These are phyloP conservation scores for Dunckerocampus dactyliophorus DNA, from an alignment of 2,113 vertebrate genomes.

Conservation along the genomic window DNA sequence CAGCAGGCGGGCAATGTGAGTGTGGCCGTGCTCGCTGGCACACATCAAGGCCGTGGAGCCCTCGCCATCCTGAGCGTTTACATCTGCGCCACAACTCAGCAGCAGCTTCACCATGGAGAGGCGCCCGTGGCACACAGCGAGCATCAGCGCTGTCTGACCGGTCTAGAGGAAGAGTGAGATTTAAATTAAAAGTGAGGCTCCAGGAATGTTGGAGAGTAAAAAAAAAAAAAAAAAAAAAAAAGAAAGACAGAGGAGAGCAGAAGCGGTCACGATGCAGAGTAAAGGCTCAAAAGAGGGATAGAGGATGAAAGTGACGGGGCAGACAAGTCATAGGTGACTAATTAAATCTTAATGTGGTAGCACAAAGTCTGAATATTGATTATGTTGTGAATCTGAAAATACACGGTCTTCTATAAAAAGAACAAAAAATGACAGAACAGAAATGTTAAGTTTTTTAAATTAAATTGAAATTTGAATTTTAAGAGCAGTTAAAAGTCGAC, in stretches of 20 bases:
- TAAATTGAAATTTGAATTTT: no score
- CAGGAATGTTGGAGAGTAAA: conserved; percentile 4
- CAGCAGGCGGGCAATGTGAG: conserved; percentile 79
- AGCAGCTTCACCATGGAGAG: conserved; percentile 83
- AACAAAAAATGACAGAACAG: background rate
- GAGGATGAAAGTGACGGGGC: background rate
- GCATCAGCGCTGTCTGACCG: conserved; percentile 87
- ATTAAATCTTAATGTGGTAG: background rate
- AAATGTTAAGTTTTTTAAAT: background rate
- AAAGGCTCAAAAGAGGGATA: background rate
- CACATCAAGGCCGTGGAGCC: conserved; percentile 89
- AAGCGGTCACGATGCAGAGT: background rate
- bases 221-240: background rate
- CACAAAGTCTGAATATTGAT: background rate
- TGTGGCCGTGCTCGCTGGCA: conserved; percentile 85
- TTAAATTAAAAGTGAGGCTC: conserved; percentile 18
- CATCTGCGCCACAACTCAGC: conserved; percentile 74
- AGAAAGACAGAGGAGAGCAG: background rate
- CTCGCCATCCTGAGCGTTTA: conserved; percentile 81
- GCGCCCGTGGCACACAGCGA: conserved; percentile 85
- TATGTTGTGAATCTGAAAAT: background rate
- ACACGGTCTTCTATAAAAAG: no score
- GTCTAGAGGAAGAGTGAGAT: conserved; percentile 65
- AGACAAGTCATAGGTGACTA: background rate
- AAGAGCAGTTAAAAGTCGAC: no score